Evolutionary conservation across 1,140 invertebrate species (phyloP), one percentile per base, ranked within the genome.

Genomic region (Zaprionus gabonicus): DNA sequence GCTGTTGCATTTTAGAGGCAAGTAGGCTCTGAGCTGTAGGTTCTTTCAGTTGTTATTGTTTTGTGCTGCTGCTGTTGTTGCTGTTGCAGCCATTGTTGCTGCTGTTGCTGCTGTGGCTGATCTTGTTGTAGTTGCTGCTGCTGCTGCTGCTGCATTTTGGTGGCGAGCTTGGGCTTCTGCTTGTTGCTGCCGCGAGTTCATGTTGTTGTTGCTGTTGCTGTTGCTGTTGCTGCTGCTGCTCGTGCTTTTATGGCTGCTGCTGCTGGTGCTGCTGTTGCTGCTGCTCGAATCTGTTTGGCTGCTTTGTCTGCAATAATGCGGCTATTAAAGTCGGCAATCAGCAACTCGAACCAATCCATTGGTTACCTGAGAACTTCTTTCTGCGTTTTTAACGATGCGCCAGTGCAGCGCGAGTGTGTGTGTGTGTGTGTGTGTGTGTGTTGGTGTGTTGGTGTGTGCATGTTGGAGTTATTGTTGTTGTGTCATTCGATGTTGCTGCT

Each of bases 261-360:
- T 85, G 38, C 38, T 41, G 38, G 15, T 41, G 79, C 82, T 85
- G 38, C 38, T 41, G 38, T 5, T 41, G 38, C 38, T 41, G 13
- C 78, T 64, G 79, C 82, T 85, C 80, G 82, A 78, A 76, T 85
- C 82, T 81, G 78, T 76, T 78, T 85, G 82, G 38, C 38, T n/a
- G 41, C 41, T 44, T n/a, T 44, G 41, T 78, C 72, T 71, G 79
- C 85, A 85, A 85, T 85, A 85, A 85, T 85, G 82, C 82, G 80
- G 79, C 82, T 85, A 86, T 85, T 86, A 85, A 86, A 79, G 79
- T 82, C 71, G 63, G 82, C 82, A 84, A 84, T 83, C 81, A 84
- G 77, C 57, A 80, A 83, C 77, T 80, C 76, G 80, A 84, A 84
- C 81, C 81, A 84, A 84, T 84, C 81, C 81, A 84, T 84, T 84